phyloP scores from a whole-genome alignment of 2,888 invertebrate genomes.

The Rhopalosiphum nymphaeae region DNA sequence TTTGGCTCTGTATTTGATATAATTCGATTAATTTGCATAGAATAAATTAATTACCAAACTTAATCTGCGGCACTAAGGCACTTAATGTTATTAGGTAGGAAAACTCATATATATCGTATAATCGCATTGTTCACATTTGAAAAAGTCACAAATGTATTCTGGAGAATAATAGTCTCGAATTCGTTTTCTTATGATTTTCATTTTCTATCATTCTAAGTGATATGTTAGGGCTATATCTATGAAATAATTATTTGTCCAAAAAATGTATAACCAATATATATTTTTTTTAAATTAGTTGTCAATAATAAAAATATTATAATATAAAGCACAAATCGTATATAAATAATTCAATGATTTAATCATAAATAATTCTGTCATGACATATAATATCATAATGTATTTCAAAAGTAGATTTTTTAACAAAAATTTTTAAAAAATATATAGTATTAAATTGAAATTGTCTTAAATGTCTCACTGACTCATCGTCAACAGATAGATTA shows the following conservation, averaged over 20 bases:
- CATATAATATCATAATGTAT: background rate
- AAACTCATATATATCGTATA: background rate
- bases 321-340: background rate
- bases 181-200: background rate
- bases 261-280: background rate
- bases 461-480: background rate
- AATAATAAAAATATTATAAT: background rate
- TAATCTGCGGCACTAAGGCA: background rate
- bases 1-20: background rate
- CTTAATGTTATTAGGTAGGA: background rate
- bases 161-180: background rate
- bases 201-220: background rate
- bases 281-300: background rate
- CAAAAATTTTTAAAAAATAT: background rate
- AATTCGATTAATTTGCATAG: constrained; percentile 17
- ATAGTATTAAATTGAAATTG: background rate
- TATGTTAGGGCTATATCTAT: background rate
- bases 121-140: background rate
- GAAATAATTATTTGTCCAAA: background rate
- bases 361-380: background rate
- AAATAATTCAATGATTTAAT: background rate
- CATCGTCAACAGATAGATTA: background rate
- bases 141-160: background rate
- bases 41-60: background rate
- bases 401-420: background rate